Base-by-base conservation (phyloP, 2,888 invertebrate genomes). In the Blera fallax region DNA sequence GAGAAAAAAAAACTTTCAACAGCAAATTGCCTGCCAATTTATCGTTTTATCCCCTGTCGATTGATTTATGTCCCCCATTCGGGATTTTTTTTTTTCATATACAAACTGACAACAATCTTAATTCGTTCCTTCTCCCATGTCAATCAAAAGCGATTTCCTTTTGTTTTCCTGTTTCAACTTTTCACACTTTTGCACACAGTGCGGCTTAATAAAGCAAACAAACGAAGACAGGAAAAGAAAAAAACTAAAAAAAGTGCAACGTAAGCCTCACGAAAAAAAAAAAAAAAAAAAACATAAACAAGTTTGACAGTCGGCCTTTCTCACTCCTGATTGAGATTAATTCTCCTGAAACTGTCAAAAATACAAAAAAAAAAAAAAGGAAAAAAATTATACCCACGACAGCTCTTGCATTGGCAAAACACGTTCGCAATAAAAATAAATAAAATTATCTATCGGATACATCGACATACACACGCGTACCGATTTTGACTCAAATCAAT, bases 361-460 rank as follows among this genome's bases (percentile, higher is more conserved):
- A 84, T 24, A 40, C 56, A 65, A 40, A 27, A n/a, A 40, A 24
- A 32, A 27, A 67, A 6, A 64, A 43, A 24, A 4, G 2, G 4
- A 24, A 24, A 24, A 24, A 24, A 40, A 27, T 37, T 65, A 70
- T 50, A 70, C 50, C 58, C 67, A 54, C 67, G 52, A 54, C 62
- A 43, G 60, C 43, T 43, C 52, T 60, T 69, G 69, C 73, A 62
- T 48, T 69, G 40, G 64, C 60, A 48, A 76, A 74, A 74, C 79
- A 84, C 79, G 83, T 84, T 84, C 52, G 54, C 74, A 74, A 70
- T 70, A 70, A 74, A 74, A 84, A 69, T 77, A 82, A 83, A 78
- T 50, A 84, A 79, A 79, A 84, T 67, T 62, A 74, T 84, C 83
- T 79, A 50, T 64, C 50, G 50, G 62, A 73, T 79, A 84, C 73